Conservation (phyloP, 1,140 invertebrate genomes). For the Drosophila bifasciata region DNA sequence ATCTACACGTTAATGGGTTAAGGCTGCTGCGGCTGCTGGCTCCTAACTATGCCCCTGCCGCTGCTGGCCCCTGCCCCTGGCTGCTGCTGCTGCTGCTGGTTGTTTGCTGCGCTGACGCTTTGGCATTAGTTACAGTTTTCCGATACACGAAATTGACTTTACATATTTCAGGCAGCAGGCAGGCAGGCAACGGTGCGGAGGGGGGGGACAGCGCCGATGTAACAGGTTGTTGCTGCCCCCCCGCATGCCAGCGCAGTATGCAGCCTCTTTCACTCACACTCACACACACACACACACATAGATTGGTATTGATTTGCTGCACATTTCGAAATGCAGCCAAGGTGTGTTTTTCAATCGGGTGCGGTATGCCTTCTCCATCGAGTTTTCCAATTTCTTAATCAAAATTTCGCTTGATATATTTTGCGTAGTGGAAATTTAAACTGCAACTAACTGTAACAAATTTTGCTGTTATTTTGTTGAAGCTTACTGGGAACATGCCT, state of each 20-base stretch:
- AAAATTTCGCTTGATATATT: too few species aligned
- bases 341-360: too few species aligned
- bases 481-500: too few species aligned
- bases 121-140: constrained; percentile 77
- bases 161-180: constrained; percentile 69
- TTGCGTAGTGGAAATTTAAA: too few species aligned
- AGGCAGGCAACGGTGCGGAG: constrained; percentile 10
- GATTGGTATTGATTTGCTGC: constrained; percentile 18
- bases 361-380: too few species aligned
- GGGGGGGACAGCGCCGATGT: constrained; percentile 24
- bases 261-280: constrained; percentile 33
- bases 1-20: constrained; percentile 49
- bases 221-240: constrained; percentile 64
- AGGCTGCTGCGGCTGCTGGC: constrained; percentile 46
- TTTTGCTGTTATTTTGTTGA: too few species aligned
- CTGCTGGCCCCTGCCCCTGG: constrained; percentile 1
- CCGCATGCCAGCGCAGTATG: constrained; percentile 16
- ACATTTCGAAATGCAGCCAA: constrained; percentile 23
- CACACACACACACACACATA: neutral
- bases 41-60: too few species aligned
- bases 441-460: too few species aligned
- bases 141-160: constrained; percentile 76
- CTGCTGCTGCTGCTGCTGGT: constrained; percentile 11
- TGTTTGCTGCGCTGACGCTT: constrained; percentile 40
- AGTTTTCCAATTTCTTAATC: too few species aligned